Base-by-base conservation (phyloP, 1,140 invertebrate species). In the Drosophila arawakana region DNA sequence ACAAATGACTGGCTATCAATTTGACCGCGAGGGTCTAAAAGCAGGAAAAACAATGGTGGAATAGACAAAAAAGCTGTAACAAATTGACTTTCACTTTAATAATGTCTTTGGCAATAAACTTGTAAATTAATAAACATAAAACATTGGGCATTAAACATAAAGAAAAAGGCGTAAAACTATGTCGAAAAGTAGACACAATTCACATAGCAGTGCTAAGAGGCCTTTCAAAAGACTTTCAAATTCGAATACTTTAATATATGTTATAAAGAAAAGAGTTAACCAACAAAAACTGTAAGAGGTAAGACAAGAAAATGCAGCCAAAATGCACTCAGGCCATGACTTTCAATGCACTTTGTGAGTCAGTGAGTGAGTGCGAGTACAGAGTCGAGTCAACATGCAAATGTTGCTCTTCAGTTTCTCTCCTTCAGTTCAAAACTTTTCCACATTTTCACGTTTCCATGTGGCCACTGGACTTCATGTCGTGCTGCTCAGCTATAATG, bases 11-110 rank as follows among this genome's bases (percentile, higher is more conserved):
- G 63, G 43, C 74, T 59, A 86, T 85, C 81, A 85, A 86, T 86
- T 62, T 54, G 62, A 30, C 34, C 44, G 25, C 41, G 61, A 35
- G 8, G 18, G 34, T 49, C 43, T 60, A 25, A 71, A 58, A 39
- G 52, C n/a, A 41, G 21, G 43, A 72, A 66, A 65, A 80, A 76
- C 47, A 80, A 63, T 71, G 75, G 60, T 68, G 35, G 25, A 10
- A 63, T 49, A 63, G 46, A 37, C 39, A 54, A 73, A 63, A 60
- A 86, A 37, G 58, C 55, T 58, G 58, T 72, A 63, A 59, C 67
- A 89, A 88, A 88, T 89, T 69, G 84, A 90, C 80, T 88, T 88
- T 88, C 84, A 89, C 84, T 84, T 89, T 88, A 89, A 89, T 88
- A 63, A 80, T 65, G 77, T 84, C 80, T 80, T 88, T 84, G 70